Percentiles rank a stretch among this genome's conserved stretches.
Conservation (phyloP, 2,888 invertebrate species). For the Drosophila eohydei region DNA sequence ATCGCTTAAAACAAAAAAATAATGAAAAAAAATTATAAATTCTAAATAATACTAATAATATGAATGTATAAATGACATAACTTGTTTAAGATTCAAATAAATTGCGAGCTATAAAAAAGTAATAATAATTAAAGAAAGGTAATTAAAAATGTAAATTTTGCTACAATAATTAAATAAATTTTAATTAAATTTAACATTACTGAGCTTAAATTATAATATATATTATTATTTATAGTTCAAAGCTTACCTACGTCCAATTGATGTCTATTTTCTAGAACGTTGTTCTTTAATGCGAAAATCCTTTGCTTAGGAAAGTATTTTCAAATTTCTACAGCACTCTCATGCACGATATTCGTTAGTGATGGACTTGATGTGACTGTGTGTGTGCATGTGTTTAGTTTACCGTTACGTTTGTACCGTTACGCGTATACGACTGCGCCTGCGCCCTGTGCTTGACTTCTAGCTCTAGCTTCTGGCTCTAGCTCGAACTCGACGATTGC, state of each 20-base stretch:
- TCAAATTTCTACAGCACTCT: constrained; percentile 28
- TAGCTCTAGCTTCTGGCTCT: constrained; percentile 9
- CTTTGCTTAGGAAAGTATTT: constrained; percentile 7
- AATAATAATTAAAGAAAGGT: background rate
- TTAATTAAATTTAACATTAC: background rate
- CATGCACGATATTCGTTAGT: constrained; percentile 16
- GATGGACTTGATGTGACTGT: constrained; percentile 18
- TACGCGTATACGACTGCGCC: constrained; percentile 17
- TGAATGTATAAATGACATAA: no score
- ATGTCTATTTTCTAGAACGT: constrained; percentile 19
- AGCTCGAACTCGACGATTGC: constrained; percentile 21
- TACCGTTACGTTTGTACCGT: constrained; percentile 22
- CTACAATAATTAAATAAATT: background rate
- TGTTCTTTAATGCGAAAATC: constrained; percentile 29
- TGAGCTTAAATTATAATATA: no score
- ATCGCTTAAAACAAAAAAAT: no score
- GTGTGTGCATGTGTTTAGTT: background rate
- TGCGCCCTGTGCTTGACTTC: constrained; percentile 35
- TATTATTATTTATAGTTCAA: background rate
- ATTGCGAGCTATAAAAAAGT: background rate
- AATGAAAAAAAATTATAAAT: no score
- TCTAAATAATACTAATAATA: no score
- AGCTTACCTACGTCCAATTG: constrained; percentile 47
- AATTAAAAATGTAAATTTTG: background rate
- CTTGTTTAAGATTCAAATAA: no score